Conservation (phyloP, 2,113 vertebrate genomes). For the Oxyura jamaicensis region DNA sequence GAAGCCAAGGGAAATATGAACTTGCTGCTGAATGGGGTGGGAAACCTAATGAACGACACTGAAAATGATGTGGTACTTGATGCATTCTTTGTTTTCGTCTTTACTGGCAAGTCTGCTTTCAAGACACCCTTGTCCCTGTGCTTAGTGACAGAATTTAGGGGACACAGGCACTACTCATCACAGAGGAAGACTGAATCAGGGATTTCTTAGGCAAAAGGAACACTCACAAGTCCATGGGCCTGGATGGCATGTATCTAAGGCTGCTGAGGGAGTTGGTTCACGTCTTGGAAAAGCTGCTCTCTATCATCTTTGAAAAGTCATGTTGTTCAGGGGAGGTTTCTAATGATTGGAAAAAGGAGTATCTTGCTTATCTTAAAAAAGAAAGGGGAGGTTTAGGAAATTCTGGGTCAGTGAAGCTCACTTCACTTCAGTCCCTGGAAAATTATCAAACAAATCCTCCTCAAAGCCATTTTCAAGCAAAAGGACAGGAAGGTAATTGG, state of each 20-base stretch:
- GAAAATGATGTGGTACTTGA: neutral
- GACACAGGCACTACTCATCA: neutral
- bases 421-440: neutral
- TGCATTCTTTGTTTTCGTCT: neutral
- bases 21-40: neutral
- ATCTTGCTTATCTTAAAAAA: neutral
- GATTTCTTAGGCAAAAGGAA: neutral
- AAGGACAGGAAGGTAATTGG: neutral
- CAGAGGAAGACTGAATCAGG: neutral
- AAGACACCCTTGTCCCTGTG: neutral
- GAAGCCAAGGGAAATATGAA: neutral
- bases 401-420: neutral
- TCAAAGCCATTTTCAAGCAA: neutral
- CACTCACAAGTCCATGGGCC: neutral
- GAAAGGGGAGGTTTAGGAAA: neutral
- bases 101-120: neutral
- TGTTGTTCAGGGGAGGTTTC: neutral
- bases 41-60: neutral
- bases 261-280: neutral
- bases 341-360: neutral
- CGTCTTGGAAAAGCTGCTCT: neutral
- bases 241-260: neutral
- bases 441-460: neutral
- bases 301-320: neutral
- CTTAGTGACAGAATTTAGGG: neutral